Percentiles rank a stretch among this genome's conserved stretches.
Evolutionary conservation across 2,888 invertebrate species (phyloP).

Genomic region (Cryptus viduatorius): DNA sequence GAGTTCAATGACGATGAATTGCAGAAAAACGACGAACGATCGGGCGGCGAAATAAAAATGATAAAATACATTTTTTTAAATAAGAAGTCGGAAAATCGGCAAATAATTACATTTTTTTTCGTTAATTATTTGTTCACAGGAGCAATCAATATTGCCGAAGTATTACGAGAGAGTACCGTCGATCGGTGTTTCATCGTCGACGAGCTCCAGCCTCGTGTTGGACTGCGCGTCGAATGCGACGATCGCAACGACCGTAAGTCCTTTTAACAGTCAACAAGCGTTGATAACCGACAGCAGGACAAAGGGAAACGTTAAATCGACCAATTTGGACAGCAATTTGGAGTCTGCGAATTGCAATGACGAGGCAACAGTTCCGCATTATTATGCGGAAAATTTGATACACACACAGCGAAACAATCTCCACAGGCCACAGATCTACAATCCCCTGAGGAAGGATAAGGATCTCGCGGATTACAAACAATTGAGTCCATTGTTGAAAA

Average conservation of each 20-base stretch:
- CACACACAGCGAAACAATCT: constrained; percentile 74
- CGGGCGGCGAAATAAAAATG: not conserved
- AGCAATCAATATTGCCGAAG: constrained; percentile 78
- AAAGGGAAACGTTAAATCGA: constrained; percentile 7
- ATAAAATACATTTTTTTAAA: not conserved
- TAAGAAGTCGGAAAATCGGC: not conserved
- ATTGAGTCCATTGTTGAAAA: constrained; percentile 75
- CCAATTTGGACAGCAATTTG: constrained; percentile 16
- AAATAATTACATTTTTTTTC: constrained; percentile 27
- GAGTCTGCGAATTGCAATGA: constrained; percentile 17
- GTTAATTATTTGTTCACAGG: constrained; percentile 73
- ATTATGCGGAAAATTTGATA: constrained; percentile 82
- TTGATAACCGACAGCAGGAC: constrained; percentile 69
- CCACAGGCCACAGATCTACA: constrained; percentile 77
- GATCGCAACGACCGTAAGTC: constrained; percentile 81
- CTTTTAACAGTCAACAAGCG: constrained; percentile 83
- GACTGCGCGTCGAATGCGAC: constrained; percentile 83
- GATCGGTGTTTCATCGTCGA: constrained; percentile 74
- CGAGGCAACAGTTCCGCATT: constrained; percentile 69
- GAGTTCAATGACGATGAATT: not conserved
- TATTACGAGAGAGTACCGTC: constrained; percentile 81
- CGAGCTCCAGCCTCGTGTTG: constrained; percentile 76
- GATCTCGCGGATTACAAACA: constrained; percentile 78
- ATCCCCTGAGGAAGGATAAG: constrained; percentile 74
- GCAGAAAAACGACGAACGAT: not conserved